Evolutionary conservation across 2,797 vertebrate species (phyloP).

Genomic region (Philypnodon macrostomus): DNA sequence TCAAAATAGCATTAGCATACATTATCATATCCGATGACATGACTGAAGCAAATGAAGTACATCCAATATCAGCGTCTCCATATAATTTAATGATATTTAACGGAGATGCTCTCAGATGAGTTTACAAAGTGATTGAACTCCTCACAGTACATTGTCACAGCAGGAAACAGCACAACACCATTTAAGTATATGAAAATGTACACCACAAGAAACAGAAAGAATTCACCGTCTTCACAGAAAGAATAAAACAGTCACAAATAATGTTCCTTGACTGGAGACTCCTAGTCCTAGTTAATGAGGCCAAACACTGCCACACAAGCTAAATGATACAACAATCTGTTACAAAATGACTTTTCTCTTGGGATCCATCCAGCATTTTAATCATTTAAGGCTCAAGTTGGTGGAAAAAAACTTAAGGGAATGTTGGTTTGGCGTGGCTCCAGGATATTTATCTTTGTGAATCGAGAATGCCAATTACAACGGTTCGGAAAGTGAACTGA

Average conservation of each 20-base stretch:
- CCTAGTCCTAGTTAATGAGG: constrained; percentile 39
- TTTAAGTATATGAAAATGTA: constrained; percentile 4
- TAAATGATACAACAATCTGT: no score
- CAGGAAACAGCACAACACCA: neutral
- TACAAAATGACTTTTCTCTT: constrained; percentile 31
- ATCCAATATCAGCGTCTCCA: neutral
- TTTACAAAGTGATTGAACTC: constrained; percentile 13
- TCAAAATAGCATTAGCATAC: neutral
- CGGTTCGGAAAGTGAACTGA: constrained; percentile 43
- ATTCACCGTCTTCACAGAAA: neutral
- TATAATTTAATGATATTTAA: constrained; percentile 2
- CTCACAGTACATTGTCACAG: constrained; percentile 13
- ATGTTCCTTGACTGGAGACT: constrained; percentile 16
- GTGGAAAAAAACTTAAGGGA: constrained; percentile 8
- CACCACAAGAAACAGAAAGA: constrained; percentile 12
- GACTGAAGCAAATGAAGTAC: neutral
- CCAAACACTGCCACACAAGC: constrained; percentile 23
- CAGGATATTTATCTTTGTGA: constrained; percentile 54
- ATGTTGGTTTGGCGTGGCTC: constrained; percentile 6
- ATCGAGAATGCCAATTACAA: constrained; percentile 53
- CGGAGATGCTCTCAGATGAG: neutral
- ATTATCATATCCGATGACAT: neutral
- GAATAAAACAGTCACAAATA: constrained; percentile 21
- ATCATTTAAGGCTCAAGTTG: constrained; percentile 14
- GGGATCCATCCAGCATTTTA: constrained; percentile 28